These are phyloP conservation scores for Brachypterus glaber DNA, from an alignment of 2,888 invertebrate species.

Conservation along the genomic window DNA sequence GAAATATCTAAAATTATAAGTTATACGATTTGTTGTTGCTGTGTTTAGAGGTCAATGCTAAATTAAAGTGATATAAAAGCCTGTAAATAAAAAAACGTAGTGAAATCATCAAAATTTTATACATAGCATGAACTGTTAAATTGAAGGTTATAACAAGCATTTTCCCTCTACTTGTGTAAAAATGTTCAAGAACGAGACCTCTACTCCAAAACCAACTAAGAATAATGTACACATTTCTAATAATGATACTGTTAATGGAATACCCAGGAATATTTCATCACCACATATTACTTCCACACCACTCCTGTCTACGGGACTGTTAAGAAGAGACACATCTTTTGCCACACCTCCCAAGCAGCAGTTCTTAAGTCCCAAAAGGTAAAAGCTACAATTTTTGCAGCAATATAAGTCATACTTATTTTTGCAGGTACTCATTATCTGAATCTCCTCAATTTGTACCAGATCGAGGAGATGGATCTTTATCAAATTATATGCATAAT, in stretches of 20 bases:
- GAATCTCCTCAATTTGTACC: too few species aligned
- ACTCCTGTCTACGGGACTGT: slow-evolving; percentile 11
- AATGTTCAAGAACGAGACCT: background rate
- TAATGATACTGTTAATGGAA: slow-evolving; percentile 18
- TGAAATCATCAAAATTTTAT: background rate
- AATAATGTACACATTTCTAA: slow-evolving; percentile 10
- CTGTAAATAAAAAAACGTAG: too few species aligned
- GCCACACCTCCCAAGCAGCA: slow-evolving; percentile 21
- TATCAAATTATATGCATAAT: slow-evolving; percentile 9
- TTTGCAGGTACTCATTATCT: slow-evolving; percentile 27
- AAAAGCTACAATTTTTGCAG: too few species aligned
- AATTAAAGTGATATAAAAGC: too few species aligned
- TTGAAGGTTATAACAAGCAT: slow-evolving; percentile 10
- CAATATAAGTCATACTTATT: slow-evolving; percentile 2
- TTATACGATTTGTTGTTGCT: background rate
- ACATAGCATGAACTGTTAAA: slow-evolving; percentile 3
- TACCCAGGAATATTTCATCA: slow-evolving; percentile 12
- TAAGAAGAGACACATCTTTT: slow-evolving; percentile 18
- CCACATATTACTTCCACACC: slow-evolving; percentile 28
- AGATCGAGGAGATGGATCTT: slow-evolving; percentile 18
- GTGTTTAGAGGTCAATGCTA: too few species aligned
- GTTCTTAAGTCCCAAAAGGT: slow-evolving; percentile 24
- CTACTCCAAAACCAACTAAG: slow-evolving; percentile 10
- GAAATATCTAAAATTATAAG: background rate
- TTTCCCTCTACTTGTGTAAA: background rate